Percentiles rank a stretch among this genome's conserved stretches.
These are phyloP conservation scores for Indri indri DNA, from an alignment of 2,113 vertebrate genomes.

Conservation along the genomic window DNA sequence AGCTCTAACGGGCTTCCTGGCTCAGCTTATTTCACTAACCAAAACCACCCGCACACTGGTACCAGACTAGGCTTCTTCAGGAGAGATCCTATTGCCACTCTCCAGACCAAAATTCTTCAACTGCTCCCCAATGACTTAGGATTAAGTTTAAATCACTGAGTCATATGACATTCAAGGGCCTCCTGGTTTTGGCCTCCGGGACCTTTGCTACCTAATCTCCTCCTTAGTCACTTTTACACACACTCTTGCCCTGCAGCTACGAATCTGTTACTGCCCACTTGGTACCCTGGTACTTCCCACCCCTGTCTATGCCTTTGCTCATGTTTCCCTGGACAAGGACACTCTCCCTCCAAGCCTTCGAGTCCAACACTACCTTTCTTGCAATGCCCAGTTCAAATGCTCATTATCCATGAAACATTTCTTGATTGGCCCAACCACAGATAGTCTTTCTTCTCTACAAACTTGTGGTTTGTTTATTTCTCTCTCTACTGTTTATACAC, in stretches of 20 bases:
- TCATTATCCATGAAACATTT: background rate
- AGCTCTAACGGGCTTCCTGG: rapidly evolving
- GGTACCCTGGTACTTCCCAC: background rate
- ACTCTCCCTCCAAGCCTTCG: background rate
- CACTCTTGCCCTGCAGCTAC: background rate
- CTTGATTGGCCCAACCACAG: background rate
- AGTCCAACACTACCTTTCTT: background rate
- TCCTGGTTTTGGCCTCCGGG: background rate
- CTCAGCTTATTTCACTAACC: background rate
- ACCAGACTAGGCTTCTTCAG: background rate
- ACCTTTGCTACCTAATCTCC: background rate
- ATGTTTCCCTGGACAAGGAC: background rate
- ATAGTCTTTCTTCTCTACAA: background rate
- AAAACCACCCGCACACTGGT: background rate
- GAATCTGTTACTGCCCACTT: background rate
- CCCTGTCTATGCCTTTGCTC: background rate
- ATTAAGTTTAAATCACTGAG: background rate
- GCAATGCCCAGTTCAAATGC: background rate
- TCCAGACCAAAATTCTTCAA: background rate
- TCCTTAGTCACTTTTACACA: background rate
- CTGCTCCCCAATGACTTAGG: background rate
- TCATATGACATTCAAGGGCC: background rate
- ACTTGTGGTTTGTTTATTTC: rapidly evolving
- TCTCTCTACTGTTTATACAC: background rate
- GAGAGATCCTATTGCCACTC: background rate